Conservation (phyloP, 1,140 invertebrate genomes). For the Contarinia nasturtii region DNA sequence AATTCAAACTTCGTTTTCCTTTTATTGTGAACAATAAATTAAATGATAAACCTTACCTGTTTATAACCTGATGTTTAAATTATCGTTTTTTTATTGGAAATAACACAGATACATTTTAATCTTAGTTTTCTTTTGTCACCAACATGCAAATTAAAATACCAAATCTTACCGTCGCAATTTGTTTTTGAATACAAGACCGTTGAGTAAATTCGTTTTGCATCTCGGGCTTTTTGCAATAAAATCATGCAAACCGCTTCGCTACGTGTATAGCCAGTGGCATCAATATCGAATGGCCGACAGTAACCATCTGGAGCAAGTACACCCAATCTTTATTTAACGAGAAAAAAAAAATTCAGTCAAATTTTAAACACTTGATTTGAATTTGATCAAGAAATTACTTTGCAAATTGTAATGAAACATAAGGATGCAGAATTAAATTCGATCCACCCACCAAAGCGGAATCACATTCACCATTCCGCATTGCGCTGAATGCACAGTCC, state of each 20-base stretch:
- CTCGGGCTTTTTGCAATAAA: slow-evolving; percentile 61
- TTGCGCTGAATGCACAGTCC: slow-evolving; percentile 58
- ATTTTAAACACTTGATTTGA: neutral
- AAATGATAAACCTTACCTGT: no score
- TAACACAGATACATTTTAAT: no score
- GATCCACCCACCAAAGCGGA: slow-evolving; percentile 70
- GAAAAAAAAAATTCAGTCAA: neutral
- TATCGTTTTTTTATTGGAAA: no score
- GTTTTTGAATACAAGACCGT: slow-evolving; percentile 31
- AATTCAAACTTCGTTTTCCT: no score
- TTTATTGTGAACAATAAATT: no score
- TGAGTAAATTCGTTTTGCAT: slow-evolving; percentile 59
- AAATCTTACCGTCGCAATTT: slow-evolving; percentile 66
- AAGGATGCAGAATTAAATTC: slow-evolving; percentile 71
- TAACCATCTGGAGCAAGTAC: slow-evolving; percentile 69
- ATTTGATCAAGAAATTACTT: slow-evolving; percentile 19
- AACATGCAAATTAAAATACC: no score
- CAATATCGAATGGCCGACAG: slow-evolving; percentile 79
- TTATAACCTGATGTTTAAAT: no score
- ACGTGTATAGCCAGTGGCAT: slow-evolving; percentile 55
- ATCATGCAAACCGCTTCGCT: slow-evolving; percentile 57
- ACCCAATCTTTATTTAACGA: slow-evolving; percentile 42
- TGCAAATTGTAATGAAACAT: slow-evolving; percentile 65
- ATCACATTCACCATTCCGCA: slow-evolving; percentile 62
- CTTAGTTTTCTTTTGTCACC: no score